Percentiles rank a stretch among this genome's conserved stretches.
These are phyloP conservation scores for Ylistrum balloti DNA, from an alignment of 1,140 invertebrate genomes.

Conservation along the genomic window DNA sequence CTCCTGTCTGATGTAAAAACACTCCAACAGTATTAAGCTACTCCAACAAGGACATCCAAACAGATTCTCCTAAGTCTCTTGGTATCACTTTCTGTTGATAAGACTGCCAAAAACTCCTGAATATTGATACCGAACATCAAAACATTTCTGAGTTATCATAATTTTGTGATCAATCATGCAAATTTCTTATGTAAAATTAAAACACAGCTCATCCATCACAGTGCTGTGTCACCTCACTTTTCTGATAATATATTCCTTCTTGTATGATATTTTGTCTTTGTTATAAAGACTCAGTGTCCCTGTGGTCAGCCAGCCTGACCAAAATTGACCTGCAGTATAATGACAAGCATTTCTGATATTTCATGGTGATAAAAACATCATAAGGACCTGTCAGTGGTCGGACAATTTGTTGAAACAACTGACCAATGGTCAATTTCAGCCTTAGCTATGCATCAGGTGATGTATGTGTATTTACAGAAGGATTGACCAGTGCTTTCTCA, in stretches of 20 bases:
- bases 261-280: too few relatives aligned
- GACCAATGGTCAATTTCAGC: not conserved
- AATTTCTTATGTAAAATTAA: not conserved
- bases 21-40: too few relatives aligned
- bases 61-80: too few relatives aligned
- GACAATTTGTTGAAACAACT: not conserved
- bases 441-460: not conserved
- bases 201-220: not conserved
- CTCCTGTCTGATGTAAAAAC: too few relatives aligned
- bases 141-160: not conserved
- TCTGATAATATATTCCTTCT: not conserved
- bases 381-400: not conserved
- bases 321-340: not conserved
- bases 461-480: not conserved
- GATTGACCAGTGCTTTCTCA: not conserved
- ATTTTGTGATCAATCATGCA: not conserved
- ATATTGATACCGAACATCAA: too few relatives aligned
- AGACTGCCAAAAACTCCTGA: not conserved
- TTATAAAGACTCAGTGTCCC: too few relatives aligned
- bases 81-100: too few relatives aligned
- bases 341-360: not conserved
- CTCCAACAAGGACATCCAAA: not conserved
- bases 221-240: not conserved
- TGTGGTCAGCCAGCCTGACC: not conserved
- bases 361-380: not conserved